A percentile compares a stretch with the other conserved stretches of the same genome.
phyloP scores from a whole-genome alignment of 2,113 vertebrate genomes.

The Paracanthobrama guichenoti region DNA sequence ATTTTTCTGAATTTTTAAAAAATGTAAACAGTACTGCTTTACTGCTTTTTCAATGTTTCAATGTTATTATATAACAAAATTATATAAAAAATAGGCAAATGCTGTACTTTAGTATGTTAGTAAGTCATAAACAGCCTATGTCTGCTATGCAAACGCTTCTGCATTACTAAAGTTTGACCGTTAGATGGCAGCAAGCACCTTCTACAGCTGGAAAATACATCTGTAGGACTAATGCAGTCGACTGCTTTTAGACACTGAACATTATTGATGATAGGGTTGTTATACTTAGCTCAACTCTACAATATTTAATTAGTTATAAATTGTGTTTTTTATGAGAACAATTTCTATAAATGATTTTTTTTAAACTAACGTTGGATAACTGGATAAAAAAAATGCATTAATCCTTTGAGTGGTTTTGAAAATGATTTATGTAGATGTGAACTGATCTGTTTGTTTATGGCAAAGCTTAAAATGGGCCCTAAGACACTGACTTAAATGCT shows the following conservation, averaged over 20 bases:
- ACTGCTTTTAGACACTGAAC: not conserved
- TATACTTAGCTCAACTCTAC: not conserved
- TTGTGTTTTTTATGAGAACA: not conserved
- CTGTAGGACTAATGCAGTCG: not conserved
- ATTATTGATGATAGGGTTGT: not conserved
- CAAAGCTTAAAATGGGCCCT: not conserved
- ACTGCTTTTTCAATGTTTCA: not conserved
- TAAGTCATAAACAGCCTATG: not conserved
- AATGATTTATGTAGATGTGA: not conserved
- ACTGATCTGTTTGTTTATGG: not conserved
- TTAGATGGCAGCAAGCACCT: conserved; percentile 18
- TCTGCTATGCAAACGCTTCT: not conserved
- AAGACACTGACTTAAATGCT: not conserved
- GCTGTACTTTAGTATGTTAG: not conserved
- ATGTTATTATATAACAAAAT: not conserved
- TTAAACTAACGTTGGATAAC: too few species aligned
- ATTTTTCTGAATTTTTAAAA: not conserved
- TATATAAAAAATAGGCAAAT: not conserved
- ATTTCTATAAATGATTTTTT: not conserved
- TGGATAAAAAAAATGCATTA: too few species aligned
- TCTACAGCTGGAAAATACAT: not conserved
- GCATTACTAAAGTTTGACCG: conserved; percentile 15
- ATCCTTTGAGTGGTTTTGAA: not conserved
- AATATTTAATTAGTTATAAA: not conserved
- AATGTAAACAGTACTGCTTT: not conserved